A percentile compares a stretch with the other conserved stretches of the same genome.
Conservation (phyloP, 2,797 vertebrate species). For the Oreortyx pictus region DNA sequence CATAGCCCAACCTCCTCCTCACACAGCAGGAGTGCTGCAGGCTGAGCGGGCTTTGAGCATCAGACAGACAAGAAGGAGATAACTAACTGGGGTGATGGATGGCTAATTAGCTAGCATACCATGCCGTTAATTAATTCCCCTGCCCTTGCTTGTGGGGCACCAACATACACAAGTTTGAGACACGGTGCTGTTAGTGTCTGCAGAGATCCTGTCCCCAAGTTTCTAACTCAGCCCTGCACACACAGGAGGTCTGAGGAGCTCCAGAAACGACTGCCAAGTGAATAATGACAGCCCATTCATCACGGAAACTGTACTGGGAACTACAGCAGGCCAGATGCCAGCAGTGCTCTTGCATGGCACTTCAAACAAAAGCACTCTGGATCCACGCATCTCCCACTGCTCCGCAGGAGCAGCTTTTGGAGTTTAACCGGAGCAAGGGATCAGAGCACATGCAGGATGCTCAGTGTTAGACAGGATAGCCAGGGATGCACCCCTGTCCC, state of each 20-base stretch:
- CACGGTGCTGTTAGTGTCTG: fast-evolving
- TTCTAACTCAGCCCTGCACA: background rate
- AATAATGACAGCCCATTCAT: background rate
- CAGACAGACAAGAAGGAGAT: background rate
- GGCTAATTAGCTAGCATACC: conserved; percentile 41
- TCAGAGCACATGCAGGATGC: background rate
- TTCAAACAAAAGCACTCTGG: fast-evolving
- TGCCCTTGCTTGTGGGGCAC: background rate
- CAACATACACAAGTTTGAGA: background rate
- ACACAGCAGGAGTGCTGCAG: background rate
- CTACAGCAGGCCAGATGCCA: background rate
- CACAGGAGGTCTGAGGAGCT: background rate
- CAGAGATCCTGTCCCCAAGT: background rate
- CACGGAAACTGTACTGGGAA: fast-evolving
- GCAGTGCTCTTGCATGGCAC: fast-evolving
- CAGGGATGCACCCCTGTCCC: fast-evolving
- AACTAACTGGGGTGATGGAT: conserved; percentile 24
- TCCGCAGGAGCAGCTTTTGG: background rate
- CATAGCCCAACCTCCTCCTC: background rate
- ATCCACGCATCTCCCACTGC: fast-evolving
- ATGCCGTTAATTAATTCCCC: conserved; percentile 39
- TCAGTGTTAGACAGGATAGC: background rate
- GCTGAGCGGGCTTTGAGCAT: background rate
- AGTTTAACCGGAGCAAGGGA: background rate
- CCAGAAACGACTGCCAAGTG: background rate